phyloP scores from a whole-genome alignment of 2,113 vertebrate species.

The Brachyistius frenatus region DNA sequence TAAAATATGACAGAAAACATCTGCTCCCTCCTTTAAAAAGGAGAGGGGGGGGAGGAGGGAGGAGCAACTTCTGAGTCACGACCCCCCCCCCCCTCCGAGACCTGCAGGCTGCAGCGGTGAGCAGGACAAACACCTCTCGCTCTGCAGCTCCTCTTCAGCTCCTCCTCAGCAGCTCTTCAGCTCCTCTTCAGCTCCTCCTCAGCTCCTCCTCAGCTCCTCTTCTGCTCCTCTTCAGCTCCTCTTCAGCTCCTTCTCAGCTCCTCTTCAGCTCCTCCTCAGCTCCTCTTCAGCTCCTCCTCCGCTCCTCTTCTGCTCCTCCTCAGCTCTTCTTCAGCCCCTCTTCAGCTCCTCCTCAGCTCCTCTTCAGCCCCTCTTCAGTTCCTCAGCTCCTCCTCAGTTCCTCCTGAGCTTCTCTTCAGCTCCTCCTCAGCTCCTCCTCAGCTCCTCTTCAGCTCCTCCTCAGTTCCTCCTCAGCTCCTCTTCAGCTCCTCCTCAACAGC shows the following conservation, averaged over 20 bases:
- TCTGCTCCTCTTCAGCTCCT: too few species aligned
- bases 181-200: not conserved
- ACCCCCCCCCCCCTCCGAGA: not conserved
- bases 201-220: too few species aligned
- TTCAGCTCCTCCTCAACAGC: too few species aligned
- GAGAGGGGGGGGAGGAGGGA: too few species aligned
- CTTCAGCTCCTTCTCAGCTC: too few species aligned
- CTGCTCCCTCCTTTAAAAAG: too few species aligned
- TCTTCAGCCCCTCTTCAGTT: too few species aligned
- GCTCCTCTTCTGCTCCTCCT: not conserved
- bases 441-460: not conserved
- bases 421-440: not conserved
- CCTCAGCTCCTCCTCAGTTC: too few species aligned
- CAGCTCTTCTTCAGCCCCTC: not conserved
- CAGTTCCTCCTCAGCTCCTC: too few species aligned
- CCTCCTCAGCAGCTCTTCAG: constrained; percentile 15
- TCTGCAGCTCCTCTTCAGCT: constrained; percentile 13
- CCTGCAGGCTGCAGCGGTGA: constrained; percentile 10
- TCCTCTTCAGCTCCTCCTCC: not conserved
- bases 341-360: too few species aligned
- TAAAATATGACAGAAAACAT: too few species aligned
- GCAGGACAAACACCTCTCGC: constrained; percentile 10
- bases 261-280: not conserved
- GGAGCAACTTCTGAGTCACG: not conserved
- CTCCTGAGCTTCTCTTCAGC: not conserved